These are phyloP conservation scores for Eucidaris tribuloides DNA, from an alignment of 35 echinoderm and acorn worm species.

Conservation along the genomic window DNA sequence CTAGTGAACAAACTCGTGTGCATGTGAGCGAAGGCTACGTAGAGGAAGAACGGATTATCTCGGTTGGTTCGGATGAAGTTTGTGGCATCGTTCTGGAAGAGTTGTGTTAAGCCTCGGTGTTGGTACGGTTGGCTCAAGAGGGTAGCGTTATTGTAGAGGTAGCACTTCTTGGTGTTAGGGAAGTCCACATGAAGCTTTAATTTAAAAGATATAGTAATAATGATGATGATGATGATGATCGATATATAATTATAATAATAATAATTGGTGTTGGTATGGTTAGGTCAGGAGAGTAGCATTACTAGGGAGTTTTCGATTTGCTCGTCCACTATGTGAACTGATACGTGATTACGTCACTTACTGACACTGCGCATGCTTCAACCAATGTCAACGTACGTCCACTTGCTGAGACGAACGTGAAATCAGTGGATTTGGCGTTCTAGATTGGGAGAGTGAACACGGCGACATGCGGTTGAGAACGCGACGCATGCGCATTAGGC, in stretches of 20 bases:
- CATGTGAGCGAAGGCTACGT: slow-evolving; percentile 45
- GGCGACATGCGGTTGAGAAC: too few relatives aligned
- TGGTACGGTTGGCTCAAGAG: slow-evolving; percentile 22
- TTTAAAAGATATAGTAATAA: too few relatives aligned
- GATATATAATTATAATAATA: slow-evolving; percentile 16
- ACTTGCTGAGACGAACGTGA: too few relatives aligned
- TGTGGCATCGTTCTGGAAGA: slow-evolving; percentile 29
- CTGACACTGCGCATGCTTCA: too few relatives aligned
- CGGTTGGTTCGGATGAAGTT: slow-evolving; percentile 41
- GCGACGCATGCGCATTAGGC: too few relatives aligned
- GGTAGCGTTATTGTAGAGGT: slow-evolving; percentile 6
- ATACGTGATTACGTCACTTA: too few relatives aligned
- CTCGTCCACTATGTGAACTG: too few relatives aligned
- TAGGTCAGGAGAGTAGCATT: slow-evolving; percentile 1
- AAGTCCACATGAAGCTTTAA: slow-evolving; percentile 4
- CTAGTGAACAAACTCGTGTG: slow-evolving; percentile 47
- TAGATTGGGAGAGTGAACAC: too few relatives aligned
- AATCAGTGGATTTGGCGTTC: too few relatives aligned
- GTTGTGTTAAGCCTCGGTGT: slow-evolving; percentile 38
- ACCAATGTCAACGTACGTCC: too few relatives aligned
- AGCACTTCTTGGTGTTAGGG: background rate
- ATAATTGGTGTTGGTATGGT: slow-evolving; percentile 30
- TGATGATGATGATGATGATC: too few relatives aligned
- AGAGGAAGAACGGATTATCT: slow-evolving; percentile 60
- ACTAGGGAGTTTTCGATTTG: too few relatives aligned